phyloP scores from a whole-genome alignment of 2,113 vertebrate species.

The Archocentrus centrarchus region DNA sequence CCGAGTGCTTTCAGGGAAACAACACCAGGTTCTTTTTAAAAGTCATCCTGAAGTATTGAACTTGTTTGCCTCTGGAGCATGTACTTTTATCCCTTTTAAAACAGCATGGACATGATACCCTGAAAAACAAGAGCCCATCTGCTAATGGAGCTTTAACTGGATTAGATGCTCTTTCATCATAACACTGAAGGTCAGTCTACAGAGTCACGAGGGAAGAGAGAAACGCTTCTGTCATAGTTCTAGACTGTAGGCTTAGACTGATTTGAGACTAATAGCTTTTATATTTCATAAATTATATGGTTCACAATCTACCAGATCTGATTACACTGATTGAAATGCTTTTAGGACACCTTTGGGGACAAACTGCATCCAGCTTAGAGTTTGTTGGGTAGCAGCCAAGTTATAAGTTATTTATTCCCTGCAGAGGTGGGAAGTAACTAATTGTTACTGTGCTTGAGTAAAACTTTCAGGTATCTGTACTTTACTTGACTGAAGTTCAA shows the following conservation, averaged over 20 bases:
- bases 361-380: too few species aligned
- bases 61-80: conserved; percentile 1
- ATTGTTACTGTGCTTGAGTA: background rate
- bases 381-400: too few species aligned
- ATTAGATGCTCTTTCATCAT: conserved; percentile 38
- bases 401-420: too few species aligned
- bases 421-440: background rate
- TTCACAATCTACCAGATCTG: too few species aligned
- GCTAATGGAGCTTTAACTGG: conserved; percentile 51
- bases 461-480: background rate
- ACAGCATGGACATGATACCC: background rate
- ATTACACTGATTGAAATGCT: too few species aligned
- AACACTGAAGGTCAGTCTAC: conserved; percentile 40
- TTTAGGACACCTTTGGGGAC: too few species aligned
- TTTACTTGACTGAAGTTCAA: background rate
- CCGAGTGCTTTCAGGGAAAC: conserved; percentile 4
- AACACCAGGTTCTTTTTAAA: background rate
- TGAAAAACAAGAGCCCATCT: conserved; percentile 23
- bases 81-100: conserved; percentile 22
- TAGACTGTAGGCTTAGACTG: background rate
- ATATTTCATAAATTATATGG: background rate
- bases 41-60: conserved; percentile 26
- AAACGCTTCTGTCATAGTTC: background rate
- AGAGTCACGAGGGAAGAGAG: background rate
- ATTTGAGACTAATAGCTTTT: background rate